Base-by-base conservation (phyloP, 2,797 vertebrate genomes). In the Okamejei kenojei region DNA sequence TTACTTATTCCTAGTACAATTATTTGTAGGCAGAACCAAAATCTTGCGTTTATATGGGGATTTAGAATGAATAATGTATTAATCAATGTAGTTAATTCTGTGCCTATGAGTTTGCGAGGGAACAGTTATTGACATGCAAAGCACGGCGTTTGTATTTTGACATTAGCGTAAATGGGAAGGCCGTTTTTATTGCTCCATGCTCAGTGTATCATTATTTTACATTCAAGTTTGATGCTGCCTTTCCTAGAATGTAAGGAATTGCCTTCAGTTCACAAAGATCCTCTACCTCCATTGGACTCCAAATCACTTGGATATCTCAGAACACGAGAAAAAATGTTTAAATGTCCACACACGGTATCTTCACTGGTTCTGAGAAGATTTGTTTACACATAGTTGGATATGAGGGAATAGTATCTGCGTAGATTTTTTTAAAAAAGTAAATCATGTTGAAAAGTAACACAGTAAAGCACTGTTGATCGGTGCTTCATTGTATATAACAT, bases 241-340 rank as follows among this genome's bases (percentile, higher is more conserved):
- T 98, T 98, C 96, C 97, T 98, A 92, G 98, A 99, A 98, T 99
- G 98, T 98, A 97, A 98, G 96, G 97, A 98, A 97, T 99, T 98
- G 98, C 98, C 98, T 99, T 99, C 97, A 98, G 97, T 96, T 96
- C 97, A 95, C 96, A 96, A 96, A 96, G 96, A 96, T 97, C 96
- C 96, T 97, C 97, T 96, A 94, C 94, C 94, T 93, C 94, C 93
- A 63, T 11, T 93, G 94, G 94, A 93, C 93, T 80, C 84, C 81
- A 92, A 92, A 76, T 92, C 71, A 76, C 76, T 74, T 92, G 90
- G 68, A 92, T 71, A 92, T 92, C 90, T 76, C 90, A 92, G 90
- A 92, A 76, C 90, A 92, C 71, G 74, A 45, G 38, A 92, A 92
- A 74, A 74, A 54, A 74, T 73, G 90, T 92, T 92, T 76, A 92